Evolutionary conservation across 35 echinoderm and acorn worm species (phyloP).

Genomic region (Holothuria glaberrima): DNA sequence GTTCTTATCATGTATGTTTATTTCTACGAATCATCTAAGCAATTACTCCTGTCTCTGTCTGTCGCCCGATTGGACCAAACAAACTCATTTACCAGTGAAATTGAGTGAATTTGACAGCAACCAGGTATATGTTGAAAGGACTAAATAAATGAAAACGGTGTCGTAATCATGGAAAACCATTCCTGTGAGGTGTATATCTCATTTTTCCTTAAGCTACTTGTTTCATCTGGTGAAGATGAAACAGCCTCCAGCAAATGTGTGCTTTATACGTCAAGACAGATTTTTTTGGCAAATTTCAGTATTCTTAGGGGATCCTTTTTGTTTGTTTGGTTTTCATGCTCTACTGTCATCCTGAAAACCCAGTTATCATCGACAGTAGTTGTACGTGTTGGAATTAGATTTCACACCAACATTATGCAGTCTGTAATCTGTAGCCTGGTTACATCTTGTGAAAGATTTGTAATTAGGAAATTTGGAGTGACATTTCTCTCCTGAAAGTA

Average conservation of each 20-base stretch:
- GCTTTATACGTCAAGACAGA: constrained; percentile 23
- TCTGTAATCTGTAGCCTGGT: too few species aligned
- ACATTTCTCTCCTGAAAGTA: too few species aligned
- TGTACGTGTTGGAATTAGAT: constrained; percentile 64
- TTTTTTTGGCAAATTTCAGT: constrained; percentile 15
- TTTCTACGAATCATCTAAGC: too few species aligned
- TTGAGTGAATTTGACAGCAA: constrained; percentile 20
- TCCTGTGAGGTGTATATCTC: constrained; percentile 21
- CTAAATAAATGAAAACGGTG: constrained; percentile 41
- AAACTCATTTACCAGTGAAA: not conserved
- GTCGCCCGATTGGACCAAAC: too few species aligned
- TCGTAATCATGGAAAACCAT: constrained; percentile 40
- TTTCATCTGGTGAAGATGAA: too few species aligned
- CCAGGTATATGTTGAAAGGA: constrained; percentile 3
- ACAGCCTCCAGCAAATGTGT: constrained; percentile 10
- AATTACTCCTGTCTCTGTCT: too few species aligned
- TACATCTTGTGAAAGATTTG: too few species aligned
- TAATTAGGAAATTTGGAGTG: too few species aligned
- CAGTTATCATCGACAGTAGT: constrained; percentile 77
- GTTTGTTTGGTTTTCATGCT: constrained; percentile 17
- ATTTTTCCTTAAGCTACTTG: too few species aligned
- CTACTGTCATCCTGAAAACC: constrained; percentile 34
- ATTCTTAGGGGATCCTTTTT: constrained; percentile 17
- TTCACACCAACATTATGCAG: too few species aligned
- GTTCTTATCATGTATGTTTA: too few species aligned